Base-by-base conservation (phyloP, 2,113 vertebrate genomes). In the Chlamydotis undulata region DNA sequence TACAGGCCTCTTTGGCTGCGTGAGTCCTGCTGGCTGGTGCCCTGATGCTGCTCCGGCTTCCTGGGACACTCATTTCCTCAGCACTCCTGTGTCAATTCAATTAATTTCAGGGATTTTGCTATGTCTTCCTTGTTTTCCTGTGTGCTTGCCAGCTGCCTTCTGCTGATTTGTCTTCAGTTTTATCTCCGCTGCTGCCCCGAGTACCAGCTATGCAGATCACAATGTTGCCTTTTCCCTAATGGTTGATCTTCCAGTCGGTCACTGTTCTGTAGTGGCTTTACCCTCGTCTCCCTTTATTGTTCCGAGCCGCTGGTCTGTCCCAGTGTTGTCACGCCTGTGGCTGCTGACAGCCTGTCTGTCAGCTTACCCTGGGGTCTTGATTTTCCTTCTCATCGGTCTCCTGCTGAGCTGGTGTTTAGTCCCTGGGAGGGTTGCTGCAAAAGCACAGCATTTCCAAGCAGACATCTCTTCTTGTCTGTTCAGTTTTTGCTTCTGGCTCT, bases 401-500 rank as follows among this genome's bases (percentile, higher is more conserved):
- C 63, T 67, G 55, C 78, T 91, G 74, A 61, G 50, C 65, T 85
- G 41, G 9, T 79, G 45, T 55, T 93, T 57, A 45, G 59, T 70
- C 52, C 93, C 93, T 91, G 56, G 23, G 90, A 96, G 91, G 37
- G 52, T 53, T 91, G 67, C n/a, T 93, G 90, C 59, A 83, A 49
- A 71, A 85, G 50, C 67, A 57, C 13, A 57, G 37, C 28, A 67
- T 87, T 96, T 93, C 70, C 63, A 90, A 80, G 70, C 12, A 88
- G 93, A 93, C 73, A 80, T 55, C 75, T 59, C 75, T 83, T 90
- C 84, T 93, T 88, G 78, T 90, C 94, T 91, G 55, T 77, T 77
- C 47, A 74, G 70, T 57, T 88, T 93, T 95, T 95, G 93, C 94
- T 92, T 57, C 87, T 74, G 92, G 95, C 93, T 90, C 78, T 96